A percentile compares a stretch with the other conserved stretches of the same genome.
These are phyloP conservation scores for Sebastes itinus DNA, from an alignment of 2,797 vertebrate genomes.

Conservation along the genomic window DNA sequence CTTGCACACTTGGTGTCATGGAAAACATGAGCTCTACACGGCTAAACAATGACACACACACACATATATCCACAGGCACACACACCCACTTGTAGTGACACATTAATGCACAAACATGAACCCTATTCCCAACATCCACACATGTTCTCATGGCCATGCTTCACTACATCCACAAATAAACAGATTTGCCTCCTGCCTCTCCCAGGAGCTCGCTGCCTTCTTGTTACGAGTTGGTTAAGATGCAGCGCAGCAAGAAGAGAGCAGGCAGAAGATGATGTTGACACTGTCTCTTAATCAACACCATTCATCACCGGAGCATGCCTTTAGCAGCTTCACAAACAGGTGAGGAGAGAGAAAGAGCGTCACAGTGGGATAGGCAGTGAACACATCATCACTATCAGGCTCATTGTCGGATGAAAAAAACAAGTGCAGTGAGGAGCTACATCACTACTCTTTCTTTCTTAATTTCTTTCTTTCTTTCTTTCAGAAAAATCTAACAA, in stretches of 20 bases:
- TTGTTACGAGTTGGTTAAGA: conserved; percentile 36
- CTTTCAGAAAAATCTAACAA: background rate
- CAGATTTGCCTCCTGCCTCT: conserved; percentile 37
- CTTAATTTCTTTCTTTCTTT: background rate
- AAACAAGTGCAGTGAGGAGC: background rate
- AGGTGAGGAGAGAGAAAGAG: conserved; percentile 30
- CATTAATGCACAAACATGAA: conserved; percentile 24
- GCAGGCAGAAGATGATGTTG: conserved; percentile 28
- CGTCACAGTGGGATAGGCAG: background rate
- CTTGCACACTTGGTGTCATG: conserved; percentile 53
- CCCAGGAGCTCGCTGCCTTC: conserved; percentile 24
- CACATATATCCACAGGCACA: background rate
- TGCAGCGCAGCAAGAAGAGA: conserved; percentile 27
- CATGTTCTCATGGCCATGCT: conserved; percentile 38
- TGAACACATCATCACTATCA: background rate
- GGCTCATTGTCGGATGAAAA: background rate
- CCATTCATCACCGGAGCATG: conserved; percentile 46
- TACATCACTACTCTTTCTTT: background rate
- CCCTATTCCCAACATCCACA: conserved; percentile 18
- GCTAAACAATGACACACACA: conserved; percentile 38
- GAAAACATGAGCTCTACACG: conserved; percentile 55
- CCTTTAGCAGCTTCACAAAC: conserved; percentile 37
- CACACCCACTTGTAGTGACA: background rate
- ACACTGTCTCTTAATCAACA: conserved; percentile 61
- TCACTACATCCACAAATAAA: conserved; percentile 50